A percentile compares a stretch with the other conserved stretches of the same genome.
phyloP scores from a whole-genome alignment of 2,797 vertebrate genomes.

The Natrix natrix region DNA sequence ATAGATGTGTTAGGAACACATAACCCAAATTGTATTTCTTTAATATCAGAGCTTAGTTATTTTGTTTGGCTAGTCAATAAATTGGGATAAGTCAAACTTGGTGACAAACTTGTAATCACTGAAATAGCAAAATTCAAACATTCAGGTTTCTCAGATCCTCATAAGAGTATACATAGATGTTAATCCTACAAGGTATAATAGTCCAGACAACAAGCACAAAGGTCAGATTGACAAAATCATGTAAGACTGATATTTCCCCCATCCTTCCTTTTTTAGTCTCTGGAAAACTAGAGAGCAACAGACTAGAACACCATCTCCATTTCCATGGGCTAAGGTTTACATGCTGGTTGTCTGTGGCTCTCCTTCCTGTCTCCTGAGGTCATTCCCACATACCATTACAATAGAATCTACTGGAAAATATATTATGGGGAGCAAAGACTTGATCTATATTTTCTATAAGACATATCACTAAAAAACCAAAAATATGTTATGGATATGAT shows the following conservation, averaged over 20 bases:
- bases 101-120: not conserved
- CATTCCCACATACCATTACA: not conserved
- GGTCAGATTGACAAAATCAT: not conserved
- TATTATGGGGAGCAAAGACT: not conserved
- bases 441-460: not conserved
- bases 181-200: not conserved
- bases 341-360: not conserved
- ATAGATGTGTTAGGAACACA: not conserved
- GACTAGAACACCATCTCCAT: no score
- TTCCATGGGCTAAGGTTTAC: not conserved
- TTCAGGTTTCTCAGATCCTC: not conserved
- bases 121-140: not conserved
- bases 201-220: not conserved
- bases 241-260: not conserved
- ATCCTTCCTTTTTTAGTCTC: not conserved
- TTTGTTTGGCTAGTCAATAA: not conserved
- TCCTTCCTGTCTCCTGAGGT: not conserved
- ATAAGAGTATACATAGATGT: not conserved
- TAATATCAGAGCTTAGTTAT: not conserved
- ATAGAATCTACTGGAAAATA: not conserved
- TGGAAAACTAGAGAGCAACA: not conserved
- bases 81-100: not conserved
- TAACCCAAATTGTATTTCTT: not conserved
- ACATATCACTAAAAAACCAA: not conserved
- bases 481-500: not conserved